Base-by-base conservation (phyloP, 2,797 vertebrate species). In the Notolepis coatsorum region DNA sequence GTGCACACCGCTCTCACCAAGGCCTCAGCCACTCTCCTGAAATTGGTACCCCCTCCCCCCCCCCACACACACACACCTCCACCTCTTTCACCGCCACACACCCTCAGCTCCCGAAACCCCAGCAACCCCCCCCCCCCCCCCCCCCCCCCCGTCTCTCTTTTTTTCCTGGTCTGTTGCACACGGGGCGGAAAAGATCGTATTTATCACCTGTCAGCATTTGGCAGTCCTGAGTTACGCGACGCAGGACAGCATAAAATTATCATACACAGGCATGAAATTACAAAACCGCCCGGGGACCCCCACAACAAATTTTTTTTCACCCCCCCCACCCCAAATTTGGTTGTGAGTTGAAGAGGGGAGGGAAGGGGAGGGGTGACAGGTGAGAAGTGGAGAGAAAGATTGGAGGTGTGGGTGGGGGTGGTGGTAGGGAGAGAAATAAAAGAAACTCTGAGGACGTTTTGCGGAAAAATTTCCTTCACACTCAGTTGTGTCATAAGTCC, bases 221-320 rank as follows among this genome's bases (percentile, higher is more conserved):
- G 95, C 96, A 98, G 96, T 90, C 91, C 94, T 96, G 97, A 97
- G 96, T 96, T 98, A 97, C 95, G 95, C 95, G 96, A 95, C 93
- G 97, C 96, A 98, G 96, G 96, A 96, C 96, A 97, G 96, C 96
- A 98, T 97, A 97, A 98, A 98, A 98, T 97, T 97, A 98, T 98
- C 96, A 98, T 97, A 97, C 96, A 96, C 96, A 96, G 96, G 96
- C 97, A 98, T 98, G 96, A 98, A 98, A 98, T 98, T 98, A 97
- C 96, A 96, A 97, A 97, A 97, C 94, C 92, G 94, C 95, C 96
- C 86, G 91, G 94, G 96, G 96, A 97, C 96, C 95, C n/a, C 94
- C 94, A 97, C 96, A 97, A 98, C 96, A 97, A 96, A 97, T 95
- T 97, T 96, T 94, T 77, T 93, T 87, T 47, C 23, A 85, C 39